Conservation (phyloP, 2,113 vertebrate genomes). For the Xenus cinereus region DNA sequence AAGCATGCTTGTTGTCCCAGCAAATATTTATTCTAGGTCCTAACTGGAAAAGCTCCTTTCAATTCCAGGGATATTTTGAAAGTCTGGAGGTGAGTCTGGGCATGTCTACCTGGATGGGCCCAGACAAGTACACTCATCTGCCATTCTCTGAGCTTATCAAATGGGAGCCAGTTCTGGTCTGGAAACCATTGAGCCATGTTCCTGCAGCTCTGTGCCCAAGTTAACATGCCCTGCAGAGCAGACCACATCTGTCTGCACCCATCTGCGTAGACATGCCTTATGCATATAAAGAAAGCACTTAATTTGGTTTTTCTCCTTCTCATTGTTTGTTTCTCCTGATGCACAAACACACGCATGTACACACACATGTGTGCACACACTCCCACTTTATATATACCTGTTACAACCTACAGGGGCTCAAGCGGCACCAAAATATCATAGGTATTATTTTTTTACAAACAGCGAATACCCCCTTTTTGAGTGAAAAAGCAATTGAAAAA, state of each 20-base stretch:
- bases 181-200: not conserved
- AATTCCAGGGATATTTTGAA: conserved; percentile 54
- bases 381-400: not conserved
- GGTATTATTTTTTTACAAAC: not conserved
- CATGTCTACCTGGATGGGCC: not conserved
- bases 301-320: not conserved
- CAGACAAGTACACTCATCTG: not conserved
- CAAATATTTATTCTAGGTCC: conserved; percentile 37
- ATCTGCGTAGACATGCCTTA: not conserved
- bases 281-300: not conserved
- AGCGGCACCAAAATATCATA: not conserved
- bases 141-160: not conserved
- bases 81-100: conserved; percentile 15
- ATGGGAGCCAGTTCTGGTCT: not conserved
- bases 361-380: accelerated
- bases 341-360: not conserved
- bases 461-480: not conserved
- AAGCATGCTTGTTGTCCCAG: not conserved
- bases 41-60: conserved; percentile 43
- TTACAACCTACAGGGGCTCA: not conserved
- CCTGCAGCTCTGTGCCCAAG: not conserved
- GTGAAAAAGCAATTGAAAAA: not conserved
- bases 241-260: not conserved
- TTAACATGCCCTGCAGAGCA: not conserved
- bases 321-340: not conserved